A percentile compares a stretch with the other conserved stretches of the same genome.
Evolutionary conservation across 92 coral and sea anemone species (phyloP).

Genomic region (Nematostella vectensis): DNA sequence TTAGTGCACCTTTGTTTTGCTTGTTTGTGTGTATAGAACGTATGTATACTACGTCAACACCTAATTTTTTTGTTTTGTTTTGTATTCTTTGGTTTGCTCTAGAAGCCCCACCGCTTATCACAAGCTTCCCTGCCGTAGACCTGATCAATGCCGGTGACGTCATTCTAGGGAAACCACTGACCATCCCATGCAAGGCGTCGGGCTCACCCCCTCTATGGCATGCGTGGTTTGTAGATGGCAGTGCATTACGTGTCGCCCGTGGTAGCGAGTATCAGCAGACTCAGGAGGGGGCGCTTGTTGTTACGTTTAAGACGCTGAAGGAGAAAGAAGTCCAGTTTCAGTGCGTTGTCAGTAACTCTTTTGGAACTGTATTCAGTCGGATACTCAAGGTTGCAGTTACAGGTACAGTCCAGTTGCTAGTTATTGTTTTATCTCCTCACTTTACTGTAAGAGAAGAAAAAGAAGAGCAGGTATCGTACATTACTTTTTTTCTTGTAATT

Average conservation of each 20-base stretch:
- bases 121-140: constrained; percentile 3
- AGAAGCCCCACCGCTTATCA: constrained; percentile 11
- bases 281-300: neutral
- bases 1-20: too few species aligned
- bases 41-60: too few species aligned
- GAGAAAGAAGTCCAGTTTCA: neutral
- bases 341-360: constrained; percentile 17
- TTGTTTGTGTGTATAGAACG: too few species aligned
- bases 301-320: neutral
- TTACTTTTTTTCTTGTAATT: too few species aligned
- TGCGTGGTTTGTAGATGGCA: neutral
- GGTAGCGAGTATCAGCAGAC: neutral
- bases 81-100: too few species aligned
- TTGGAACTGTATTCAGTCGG: constrained; percentile 31
- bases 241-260: neutral
- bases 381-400: constrained; percentile 29
- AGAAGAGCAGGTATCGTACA: too few species aligned
- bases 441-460: too few species aligned
- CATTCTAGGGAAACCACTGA: neutral
- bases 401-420: too few species aligned
- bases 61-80: too few species aligned
- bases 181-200: constrained; percentile 12
- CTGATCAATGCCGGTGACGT: constrained; percentile 13
- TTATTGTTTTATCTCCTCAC: neutral
- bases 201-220: constrained; percentile 11